Evolutionary conservation across 2,113 vertebrate genomes (phyloP).

Genomic region (Takifugu bimaculatus): DNA sequence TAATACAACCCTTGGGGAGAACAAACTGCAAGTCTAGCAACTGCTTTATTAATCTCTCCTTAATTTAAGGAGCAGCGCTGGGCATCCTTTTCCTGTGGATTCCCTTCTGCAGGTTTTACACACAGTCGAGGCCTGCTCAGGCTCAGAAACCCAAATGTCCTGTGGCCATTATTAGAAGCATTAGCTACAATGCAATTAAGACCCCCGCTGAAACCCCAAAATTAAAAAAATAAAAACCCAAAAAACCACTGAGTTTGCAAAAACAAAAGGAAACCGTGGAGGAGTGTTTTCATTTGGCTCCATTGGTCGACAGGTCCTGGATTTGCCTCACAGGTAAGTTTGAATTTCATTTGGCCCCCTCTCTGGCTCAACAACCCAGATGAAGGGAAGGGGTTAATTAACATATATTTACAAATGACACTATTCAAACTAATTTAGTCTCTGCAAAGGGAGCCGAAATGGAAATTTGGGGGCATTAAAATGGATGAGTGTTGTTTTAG

Average conservation of each 20-base stretch:
- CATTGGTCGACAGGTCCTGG: conserved; percentile 51
- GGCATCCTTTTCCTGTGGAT: conserved; percentile 68
- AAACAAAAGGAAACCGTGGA: conserved; percentile 64
- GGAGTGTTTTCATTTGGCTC: conserved; percentile 69
- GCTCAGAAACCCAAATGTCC: conserved; percentile 72
- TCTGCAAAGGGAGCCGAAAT: conserved; percentile 57
- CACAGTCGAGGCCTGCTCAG: conserved; percentile 52
- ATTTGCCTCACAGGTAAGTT: conserved; percentile 75
- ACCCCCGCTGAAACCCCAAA: conserved; percentile 44
- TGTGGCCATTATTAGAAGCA: conserved; percentile 69
- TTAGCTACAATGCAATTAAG: conserved; percentile 72
- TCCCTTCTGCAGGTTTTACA: conserved; percentile 60
- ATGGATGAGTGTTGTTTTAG: conserved; percentile 70
- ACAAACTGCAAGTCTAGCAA: conserved; percentile 76
- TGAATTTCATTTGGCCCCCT: conserved; percentile 66
- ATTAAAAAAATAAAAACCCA: too few relatives aligned
- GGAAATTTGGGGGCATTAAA: conserved; percentile 67
- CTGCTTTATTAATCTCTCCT: conserved; percentile 73
- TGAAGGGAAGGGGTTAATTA: conserved; percentile 66
- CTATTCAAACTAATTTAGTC: conserved; percentile 71
- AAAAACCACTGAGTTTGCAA: conserved; percentile 73
- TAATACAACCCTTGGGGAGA: conserved; percentile 73
- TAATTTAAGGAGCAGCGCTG: conserved; percentile 68
- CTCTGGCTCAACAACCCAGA: conserved; percentile 42
- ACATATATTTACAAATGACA: conserved; percentile 75